Percentiles rank a stretch among this genome's conserved stretches.
These are phyloP conservation scores for Drosophila acutilabella DNA, from an alignment of 2,888 invertebrate species.

Conservation along the genomic window DNA sequence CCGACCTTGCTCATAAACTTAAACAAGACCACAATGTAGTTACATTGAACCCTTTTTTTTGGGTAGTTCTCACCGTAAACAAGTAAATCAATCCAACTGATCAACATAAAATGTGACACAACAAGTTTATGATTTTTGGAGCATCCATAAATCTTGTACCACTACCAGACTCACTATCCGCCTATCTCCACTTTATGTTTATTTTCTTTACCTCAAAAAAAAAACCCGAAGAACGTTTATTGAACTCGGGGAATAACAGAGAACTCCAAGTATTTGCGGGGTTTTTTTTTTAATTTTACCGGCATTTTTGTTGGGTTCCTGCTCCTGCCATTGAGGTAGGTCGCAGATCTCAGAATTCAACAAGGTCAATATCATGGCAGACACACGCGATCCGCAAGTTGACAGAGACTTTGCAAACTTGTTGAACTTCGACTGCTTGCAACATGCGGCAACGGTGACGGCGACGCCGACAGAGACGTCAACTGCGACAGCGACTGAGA, in stretches of 20 bases:
- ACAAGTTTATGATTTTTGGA: slow-evolving; percentile 39
- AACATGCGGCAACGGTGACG: slow-evolving; percentile 34
- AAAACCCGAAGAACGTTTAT: slow-evolving; percentile 64
- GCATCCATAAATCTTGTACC: slow-evolving; percentile 24
- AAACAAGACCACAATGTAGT: neutral
- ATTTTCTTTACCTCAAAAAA: slow-evolving; percentile 5
- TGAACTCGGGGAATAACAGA: slow-evolving; percentile 46
- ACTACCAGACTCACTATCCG: slow-evolving; percentile 20
- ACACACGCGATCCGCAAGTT: slow-evolving; percentile 66
- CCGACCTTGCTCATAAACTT: neutral
- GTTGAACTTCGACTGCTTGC: slow-evolving; percentile 72
- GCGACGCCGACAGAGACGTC: slow-evolving; percentile 10
- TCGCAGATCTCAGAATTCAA: slow-evolving; percentile 63
- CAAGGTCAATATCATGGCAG: slow-evolving; percentile 64
- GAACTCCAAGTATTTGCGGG: slow-evolving; percentile 26
- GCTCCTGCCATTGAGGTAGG: slow-evolving; percentile 78
- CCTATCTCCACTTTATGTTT: neutral
- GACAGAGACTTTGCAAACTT: slow-evolving; percentile 64
- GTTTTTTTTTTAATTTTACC: slow-evolving; percentile 15
- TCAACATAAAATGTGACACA: slow-evolving; percentile 22
- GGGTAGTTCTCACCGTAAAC: slow-evolving; percentile 3
- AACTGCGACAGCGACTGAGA: too few relatives aligned
- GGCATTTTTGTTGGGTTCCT: slow-evolving; percentile 39
- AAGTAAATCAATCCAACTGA: neutral
- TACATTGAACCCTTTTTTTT: slow-evolving; percentile 1